Evolutionary conservation across 2,888 invertebrate genomes (phyloP).

Genomic region (Aethes cnicana): DNA sequence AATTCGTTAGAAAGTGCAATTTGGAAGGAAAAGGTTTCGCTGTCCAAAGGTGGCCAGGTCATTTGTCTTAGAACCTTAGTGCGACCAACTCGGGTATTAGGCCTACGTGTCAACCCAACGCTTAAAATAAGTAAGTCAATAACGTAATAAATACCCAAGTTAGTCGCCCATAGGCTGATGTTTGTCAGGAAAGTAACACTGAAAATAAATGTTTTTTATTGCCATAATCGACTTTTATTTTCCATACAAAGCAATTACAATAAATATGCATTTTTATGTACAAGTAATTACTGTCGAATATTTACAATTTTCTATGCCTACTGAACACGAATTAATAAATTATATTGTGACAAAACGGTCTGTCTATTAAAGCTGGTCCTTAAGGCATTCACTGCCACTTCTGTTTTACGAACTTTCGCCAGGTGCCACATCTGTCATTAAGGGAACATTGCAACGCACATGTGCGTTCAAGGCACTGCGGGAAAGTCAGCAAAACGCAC

Average conservation of each 20-base stretch:
- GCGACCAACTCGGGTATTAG: conserved; percentile 8
- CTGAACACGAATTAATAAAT: conserved; percentile 61
- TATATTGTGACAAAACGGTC: conserved; percentile 34
- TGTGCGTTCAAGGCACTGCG: too few species aligned
- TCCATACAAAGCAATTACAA: conserved; percentile 59
- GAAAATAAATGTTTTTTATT: conserved; percentile 77
- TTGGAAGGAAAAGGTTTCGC: conserved; percentile 19
- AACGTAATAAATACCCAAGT: conserved; percentile 10
- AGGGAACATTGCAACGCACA: too few species aligned
- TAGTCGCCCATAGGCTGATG: conserved; percentile 7
- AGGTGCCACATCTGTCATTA: too few species aligned
- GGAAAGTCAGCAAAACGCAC: too few species aligned
- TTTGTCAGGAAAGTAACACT: conserved; percentile 18
- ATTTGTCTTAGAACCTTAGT: conserved; percentile 3
- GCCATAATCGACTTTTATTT: conserved; percentile 71
- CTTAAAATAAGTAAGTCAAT: too few species aligned
- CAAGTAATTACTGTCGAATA: conserved; percentile 40
- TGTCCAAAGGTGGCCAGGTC: conserved; percentile 7
- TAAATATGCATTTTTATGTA: conserved; percentile 61
- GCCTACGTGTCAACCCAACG: not conserved
- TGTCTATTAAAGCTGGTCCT: conserved; percentile 69
- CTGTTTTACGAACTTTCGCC: too few species aligned
- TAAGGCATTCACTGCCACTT: too few species aligned
- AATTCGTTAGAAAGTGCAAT: conserved; percentile 7
- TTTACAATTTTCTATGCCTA: conserved; percentile 48